A percentile compares a stretch with the other conserved stretches of the same genome.
phyloP scores from a whole-genome alignment of 1,140 invertebrate species.

The Heliconius nattereri region DNA sequence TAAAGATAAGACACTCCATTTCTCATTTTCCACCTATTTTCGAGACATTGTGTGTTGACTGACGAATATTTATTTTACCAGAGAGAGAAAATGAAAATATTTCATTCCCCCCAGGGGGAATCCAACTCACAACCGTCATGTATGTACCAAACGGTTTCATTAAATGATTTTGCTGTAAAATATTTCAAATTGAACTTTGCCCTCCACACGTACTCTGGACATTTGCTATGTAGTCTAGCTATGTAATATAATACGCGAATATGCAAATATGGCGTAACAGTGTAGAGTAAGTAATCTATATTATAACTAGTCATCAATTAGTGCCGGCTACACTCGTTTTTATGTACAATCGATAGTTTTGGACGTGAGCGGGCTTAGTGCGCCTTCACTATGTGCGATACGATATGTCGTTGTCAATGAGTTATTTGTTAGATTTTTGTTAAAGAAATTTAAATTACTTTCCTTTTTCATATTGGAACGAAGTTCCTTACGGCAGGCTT shows the following conservation, averaged over 20 bases:
- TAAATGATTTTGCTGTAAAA: background rate
- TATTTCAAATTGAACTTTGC: background rate
- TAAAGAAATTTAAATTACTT: too few relatives aligned
- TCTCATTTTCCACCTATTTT: too few relatives aligned
- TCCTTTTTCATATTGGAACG: too few relatives aligned
- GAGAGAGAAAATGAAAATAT: too few relatives aligned
- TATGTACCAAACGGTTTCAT: background rate
- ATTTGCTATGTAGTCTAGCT: background rate
- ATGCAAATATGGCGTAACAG: conserved; percentile 6
- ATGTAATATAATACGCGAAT: background rate
- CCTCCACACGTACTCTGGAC: background rate
- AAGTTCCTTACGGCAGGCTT: too few relatives aligned
- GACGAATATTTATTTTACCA: too few relatives aligned
- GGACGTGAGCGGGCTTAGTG: conserved; percentile 11
- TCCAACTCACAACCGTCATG: too few relatives aligned
- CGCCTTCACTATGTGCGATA: background rate
- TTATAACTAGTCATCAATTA: conserved; percentile 27
- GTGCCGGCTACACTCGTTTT: background rate
- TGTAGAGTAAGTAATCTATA: conserved; percentile 12
- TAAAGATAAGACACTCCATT: too few relatives aligned
- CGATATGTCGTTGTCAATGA: conserved; percentile 12
- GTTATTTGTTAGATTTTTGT: too few relatives aligned
- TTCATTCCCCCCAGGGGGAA: too few relatives aligned
- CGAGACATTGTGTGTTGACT: too few relatives aligned
- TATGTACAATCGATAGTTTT: conserved; percentile 29